Evolutionary conservation across 2,797 vertebrate species (phyloP).

Genomic region (Hemibagrus guttatus): DNA sequence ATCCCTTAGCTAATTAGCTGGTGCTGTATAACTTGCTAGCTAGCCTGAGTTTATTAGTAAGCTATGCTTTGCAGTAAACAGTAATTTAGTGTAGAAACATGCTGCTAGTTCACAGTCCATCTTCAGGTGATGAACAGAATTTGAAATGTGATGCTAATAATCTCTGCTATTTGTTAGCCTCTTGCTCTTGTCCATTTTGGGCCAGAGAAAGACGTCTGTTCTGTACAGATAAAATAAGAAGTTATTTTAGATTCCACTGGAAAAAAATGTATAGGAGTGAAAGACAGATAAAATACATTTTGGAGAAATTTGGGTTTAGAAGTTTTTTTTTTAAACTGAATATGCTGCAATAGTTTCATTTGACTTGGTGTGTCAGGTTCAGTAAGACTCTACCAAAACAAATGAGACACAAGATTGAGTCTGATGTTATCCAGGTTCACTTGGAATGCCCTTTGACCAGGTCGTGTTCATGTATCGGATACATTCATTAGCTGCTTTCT

Average conservation of each 20-base stretch:
- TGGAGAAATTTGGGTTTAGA: neutral
- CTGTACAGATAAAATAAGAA: neutral
- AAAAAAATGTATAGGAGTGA: neutral
- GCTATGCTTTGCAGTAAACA: neutral
- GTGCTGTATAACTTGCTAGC: neutral
- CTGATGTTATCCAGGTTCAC: slow-evolving; percentile 61
- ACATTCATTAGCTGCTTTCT: slow-evolving; percentile 61
- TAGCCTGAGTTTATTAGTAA: neutral
- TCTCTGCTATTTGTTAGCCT: too few species aligned
- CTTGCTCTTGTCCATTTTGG: neutral
- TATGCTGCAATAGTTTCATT: neutral
- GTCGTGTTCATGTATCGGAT: slow-evolving; percentile 62
- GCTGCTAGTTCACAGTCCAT: neutral
- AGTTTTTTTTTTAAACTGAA: neutral
- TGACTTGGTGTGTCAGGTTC: slow-evolving; percentile 33
- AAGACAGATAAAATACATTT: neutral
- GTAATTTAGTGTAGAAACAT: neutral
- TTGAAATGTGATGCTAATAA: neutral
- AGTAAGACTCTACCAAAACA: slow-evolving; percentile 37
- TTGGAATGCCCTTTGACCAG: slow-evolving; percentile 49
- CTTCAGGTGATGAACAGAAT: neutral
- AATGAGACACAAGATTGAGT: slow-evolving; percentile 47
- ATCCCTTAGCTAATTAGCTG: neutral
- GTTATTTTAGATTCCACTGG: neutral
- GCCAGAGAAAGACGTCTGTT: neutral